Evolutionary conservation across 2,888 invertebrate species (phyloP).

Genomic region (Plutella xylostella): DNA sequence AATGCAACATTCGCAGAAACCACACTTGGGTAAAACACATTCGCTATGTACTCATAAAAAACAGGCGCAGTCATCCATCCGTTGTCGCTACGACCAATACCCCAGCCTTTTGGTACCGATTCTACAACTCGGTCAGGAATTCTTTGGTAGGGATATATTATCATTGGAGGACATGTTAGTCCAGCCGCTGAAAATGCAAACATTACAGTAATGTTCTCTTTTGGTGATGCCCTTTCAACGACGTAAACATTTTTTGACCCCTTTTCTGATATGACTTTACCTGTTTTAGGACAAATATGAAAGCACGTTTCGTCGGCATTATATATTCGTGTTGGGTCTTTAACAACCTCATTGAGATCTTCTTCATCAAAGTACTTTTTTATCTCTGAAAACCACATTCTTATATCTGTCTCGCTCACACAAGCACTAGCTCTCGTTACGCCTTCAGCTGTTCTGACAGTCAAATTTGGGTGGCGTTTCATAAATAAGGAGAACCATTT

Average conservation of each 20-base stretch:
- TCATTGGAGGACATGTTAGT: constrained; percentile 4
- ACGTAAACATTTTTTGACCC: no score
- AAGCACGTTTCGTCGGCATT: constrained; percentile 4
- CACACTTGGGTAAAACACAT: constrained; percentile 12
- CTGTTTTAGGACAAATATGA: neutral
- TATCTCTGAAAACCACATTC: neutral
- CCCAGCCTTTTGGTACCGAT: no score
- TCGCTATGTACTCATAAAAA: constrained; percentile 14
- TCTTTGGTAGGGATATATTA: constrained; percentile 6
- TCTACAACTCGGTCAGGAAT: constrained; percentile 1
- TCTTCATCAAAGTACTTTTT: neutral
- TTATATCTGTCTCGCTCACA: neutral
- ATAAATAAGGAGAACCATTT: neutral
- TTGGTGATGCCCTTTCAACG: neutral
- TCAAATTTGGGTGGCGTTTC: neutral
- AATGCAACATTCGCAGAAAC: constrained; percentile 12
- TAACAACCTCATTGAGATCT: neutral
- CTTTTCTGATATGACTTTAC: no score
- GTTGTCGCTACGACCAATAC: constrained; percentile 5
- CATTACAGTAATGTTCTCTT: constrained; percentile 11
- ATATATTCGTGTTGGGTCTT: neutral
- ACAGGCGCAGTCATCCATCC: constrained; percentile 16
- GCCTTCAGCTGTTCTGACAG: neutral
- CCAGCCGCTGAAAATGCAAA: constrained; percentile 7
- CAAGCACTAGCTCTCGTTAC: neutral